Evolutionary conservation across 2,888 invertebrate species (phyloP), one percentile per base, ranked within the genome.

Genomic region (Ectemnius cavifrons): DNA sequence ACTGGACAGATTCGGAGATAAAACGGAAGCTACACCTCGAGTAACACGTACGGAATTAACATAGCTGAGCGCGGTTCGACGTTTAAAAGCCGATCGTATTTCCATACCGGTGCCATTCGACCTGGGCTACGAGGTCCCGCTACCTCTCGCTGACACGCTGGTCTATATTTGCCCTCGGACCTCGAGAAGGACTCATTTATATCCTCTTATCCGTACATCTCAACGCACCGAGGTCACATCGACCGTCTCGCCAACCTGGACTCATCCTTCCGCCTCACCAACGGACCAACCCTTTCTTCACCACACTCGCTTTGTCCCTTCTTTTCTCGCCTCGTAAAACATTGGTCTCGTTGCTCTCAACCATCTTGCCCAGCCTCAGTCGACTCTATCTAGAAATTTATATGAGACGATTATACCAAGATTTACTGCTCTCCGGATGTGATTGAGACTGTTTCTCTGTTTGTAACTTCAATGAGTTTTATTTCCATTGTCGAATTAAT

Each of bases 21-120:
- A 52, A 89, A 89, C 89, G 85, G 87, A 89, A 89, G 89, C 89
- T 89, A 89, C 89, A 89, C 88, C 89, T 88, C 84, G 80, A 80
- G 85, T 87, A 86, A 89, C 88, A 88, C 87, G 87, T 85, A 84
- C 74, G 83, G 82, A 88, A 89, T 89, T 88, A 89, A 88, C 89
- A 88, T 88, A 87, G 86, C 83, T 85, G 85, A 81, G 79, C 83
- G 81, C 84, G 82, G 80, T 85, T 84, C 83, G 85, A 86, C 85
- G 83, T 86, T 87, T 86, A 86, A 87, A 86, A 85, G 84, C 84
- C 85, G 84, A 86, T 88, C 86, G 85, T 85, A 89, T 89, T 89
- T 89, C 89, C 89, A 89, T 89, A 89, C 88, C 79, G 84, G 88
- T 85, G 82, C 85, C 85, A 87, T 89, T 88, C 85, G 80, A 77